phyloP scores from a whole-genome alignment of 2,113 vertebrate species.

The Trachemys scripta region DNA sequence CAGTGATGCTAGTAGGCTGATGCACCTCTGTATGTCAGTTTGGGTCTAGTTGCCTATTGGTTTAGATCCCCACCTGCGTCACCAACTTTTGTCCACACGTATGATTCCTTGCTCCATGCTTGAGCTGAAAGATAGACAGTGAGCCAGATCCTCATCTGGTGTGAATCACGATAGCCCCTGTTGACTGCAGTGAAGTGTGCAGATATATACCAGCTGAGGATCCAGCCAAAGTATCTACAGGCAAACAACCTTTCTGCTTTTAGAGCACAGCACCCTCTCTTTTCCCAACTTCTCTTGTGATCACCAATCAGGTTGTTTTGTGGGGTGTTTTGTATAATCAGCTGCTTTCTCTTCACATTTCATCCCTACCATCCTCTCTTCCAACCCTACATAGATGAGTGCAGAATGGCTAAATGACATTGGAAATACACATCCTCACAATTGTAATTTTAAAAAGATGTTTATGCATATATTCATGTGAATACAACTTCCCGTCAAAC shows the following conservation, averaged over 20 bases:
- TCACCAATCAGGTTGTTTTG: not conserved
- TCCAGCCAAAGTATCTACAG: not conserved
- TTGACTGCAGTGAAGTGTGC: not conserved
- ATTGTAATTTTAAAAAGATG: not conserved
- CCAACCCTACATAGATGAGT: not conserved
- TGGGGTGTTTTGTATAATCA: not conserved
- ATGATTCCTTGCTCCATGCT: not conserved
- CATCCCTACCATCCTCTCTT: not conserved
- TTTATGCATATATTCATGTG: not conserved
- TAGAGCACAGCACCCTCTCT: not conserved
- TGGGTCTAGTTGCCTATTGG: not conserved
- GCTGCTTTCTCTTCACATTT: not conserved
- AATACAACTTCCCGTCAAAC: not conserved
- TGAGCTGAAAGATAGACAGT: not conserved
- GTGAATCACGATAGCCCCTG: not conserved
- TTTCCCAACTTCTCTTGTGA: not conserved
- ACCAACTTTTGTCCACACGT: not conserved
- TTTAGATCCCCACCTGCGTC: not conserved
- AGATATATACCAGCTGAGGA: not conserved
- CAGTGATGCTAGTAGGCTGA: not conserved
- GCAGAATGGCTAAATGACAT: not conserved
- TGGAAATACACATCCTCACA: not conserved
- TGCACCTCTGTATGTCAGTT: not conserved
- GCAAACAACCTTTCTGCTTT: not conserved
- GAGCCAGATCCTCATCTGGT: not conserved